Conservation (phyloP, 2,888 invertebrate genomes). For the Platerodrilus igneus region DNA sequence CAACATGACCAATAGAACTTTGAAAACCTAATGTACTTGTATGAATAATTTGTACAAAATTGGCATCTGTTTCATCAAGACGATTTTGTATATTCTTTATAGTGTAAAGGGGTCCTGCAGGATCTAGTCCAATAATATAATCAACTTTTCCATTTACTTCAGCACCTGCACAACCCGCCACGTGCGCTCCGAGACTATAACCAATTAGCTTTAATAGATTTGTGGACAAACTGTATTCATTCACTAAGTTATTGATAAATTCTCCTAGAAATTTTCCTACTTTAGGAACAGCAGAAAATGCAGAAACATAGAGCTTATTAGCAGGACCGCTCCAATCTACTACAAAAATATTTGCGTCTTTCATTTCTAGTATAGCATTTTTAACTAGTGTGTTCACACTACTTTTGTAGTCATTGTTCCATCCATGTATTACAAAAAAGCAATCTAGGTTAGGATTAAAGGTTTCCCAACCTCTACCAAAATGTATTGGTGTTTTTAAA, state of each 20-base stretch:
- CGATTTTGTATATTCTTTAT: slow-evolving; percentile 29
- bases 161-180: slow-evolving; percentile 36
- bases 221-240: slow-evolving; percentile 25
- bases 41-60: slow-evolving; percentile 42
- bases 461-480: slow-evolving; percentile 19
- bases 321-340: slow-evolving; percentile 38
- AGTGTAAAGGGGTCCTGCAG: slow-evolving; percentile 34
- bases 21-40: slow-evolving; percentile 33
- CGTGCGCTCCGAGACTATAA: slow-evolving; percentile 40
- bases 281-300: slow-evolving; percentile 26
- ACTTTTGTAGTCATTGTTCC: slow-evolving; percentile 34
- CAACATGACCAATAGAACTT: slow-evolving; percentile 38
- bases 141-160: slow-evolving; percentile 29
- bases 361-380: slow-evolving; percentile 27
- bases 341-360: slow-evolving; percentile 39
- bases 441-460: slow-evolving; percentile 30
- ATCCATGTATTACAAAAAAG: slow-evolving; percentile 41
- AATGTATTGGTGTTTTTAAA: slow-evolving; percentile 15
- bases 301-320: slow-evolving; percentile 26
- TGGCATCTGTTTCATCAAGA: slow-evolving; percentile 38
- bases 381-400: slow-evolving; percentile 29
- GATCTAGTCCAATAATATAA: slow-evolving; percentile 41
- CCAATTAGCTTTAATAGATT: slow-evolving; percentile 32
- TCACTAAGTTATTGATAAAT: slow-evolving; percentile 32
- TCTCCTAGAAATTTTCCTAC: slow-evolving; percentile 33